Evolutionary conservation across 1,140 invertebrate species (phyloP).

Genomic region (Carposina sasakii): DNA sequence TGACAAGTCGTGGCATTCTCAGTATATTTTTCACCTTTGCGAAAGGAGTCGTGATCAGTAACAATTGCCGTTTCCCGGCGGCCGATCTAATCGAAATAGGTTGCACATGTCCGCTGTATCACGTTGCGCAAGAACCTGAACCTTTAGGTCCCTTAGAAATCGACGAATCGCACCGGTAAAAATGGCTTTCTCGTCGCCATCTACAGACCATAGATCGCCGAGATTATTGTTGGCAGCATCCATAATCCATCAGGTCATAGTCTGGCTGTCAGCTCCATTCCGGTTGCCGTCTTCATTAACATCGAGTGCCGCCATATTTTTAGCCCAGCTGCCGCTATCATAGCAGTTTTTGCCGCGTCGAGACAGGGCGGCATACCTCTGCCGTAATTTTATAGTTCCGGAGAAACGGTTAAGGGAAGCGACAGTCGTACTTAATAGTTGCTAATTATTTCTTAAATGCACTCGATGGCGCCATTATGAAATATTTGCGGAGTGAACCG

Average conservation of each 20-base stretch:
- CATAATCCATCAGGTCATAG: constrained; percentile 26
- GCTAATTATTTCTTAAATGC: constrained; percentile 40
- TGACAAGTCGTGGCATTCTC: constrained; percentile 69
- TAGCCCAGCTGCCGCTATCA: constrained; percentile 31
- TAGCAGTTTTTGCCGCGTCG: constrained; percentile 33
- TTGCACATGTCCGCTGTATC: constrained; percentile 20
- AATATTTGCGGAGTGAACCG: constrained; percentile 30
- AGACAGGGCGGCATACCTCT: constrained; percentile 28
- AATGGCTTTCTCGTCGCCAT: constrained; percentile 1
- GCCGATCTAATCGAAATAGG: constrained; percentile 44
- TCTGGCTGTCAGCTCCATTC: constrained; percentile 36
- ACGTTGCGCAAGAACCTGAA: constrained; percentile 17
- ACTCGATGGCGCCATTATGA: constrained; percentile 37
- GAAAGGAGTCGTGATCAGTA: constrained; percentile 62
- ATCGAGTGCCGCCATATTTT: constrained; percentile 37
- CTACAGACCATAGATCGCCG: too few relatives aligned
- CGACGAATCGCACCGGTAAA: too few relatives aligned
- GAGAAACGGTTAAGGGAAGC: constrained; percentile 43
- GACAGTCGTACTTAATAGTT: constrained; percentile 31
- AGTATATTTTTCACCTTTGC: constrained; percentile 63
- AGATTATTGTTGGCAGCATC: too few relatives aligned
- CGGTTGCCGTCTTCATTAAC: constrained; percentile 43
- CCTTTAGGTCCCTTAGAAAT: too few relatives aligned
- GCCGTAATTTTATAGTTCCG: constrained; percentile 52
- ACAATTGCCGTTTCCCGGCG: constrained; percentile 36